Conservation (phyloP, 2,888 invertebrate species). For the Lochmaea capreae region DNA sequence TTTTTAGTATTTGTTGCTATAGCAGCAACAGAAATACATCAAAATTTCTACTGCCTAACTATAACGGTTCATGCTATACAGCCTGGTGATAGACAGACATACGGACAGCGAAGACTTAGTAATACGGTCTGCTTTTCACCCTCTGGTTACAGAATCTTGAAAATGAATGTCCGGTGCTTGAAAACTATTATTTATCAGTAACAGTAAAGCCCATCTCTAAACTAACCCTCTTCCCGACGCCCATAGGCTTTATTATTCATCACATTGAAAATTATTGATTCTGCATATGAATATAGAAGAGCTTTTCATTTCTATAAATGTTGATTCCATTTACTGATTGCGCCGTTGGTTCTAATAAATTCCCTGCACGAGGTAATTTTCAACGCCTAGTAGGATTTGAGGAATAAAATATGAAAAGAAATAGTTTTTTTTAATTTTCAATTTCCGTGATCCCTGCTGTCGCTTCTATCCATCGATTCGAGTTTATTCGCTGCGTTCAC, state of each 20-base stretch:
- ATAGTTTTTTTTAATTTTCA: slow-evolving; percentile 18
- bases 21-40: too few species aligned
- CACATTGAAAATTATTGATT: slow-evolving; percentile 62
- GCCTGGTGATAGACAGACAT: too few species aligned
- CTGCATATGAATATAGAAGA: slow-evolving; percentile 58
- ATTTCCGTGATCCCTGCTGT: slow-evolving; percentile 12
- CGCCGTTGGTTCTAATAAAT: slow-evolving; percentile 40
- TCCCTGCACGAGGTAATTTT: slow-evolving; percentile 13
- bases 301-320: slow-evolving; percentile 50
- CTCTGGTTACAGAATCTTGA: too few species aligned
- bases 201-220: slow-evolving; percentile 19
- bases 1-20: too few species aligned
- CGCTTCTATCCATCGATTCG: neutral
- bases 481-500: neutral
- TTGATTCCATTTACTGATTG: slow-evolving; percentile 51
- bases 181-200: neutral
- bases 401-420: slow-evolving; percentile 21
- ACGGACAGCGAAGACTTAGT: too few species aligned
- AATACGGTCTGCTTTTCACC: too few species aligned
- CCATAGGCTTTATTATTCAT: slow-evolving; percentile 57
- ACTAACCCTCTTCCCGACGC: slow-evolving; percentile 48
- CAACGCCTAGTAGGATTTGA: slow-evolving; percentile 23
- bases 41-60: too few species aligned
- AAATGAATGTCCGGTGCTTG: too few species aligned
- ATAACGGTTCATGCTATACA: too few species aligned